Conservation (phyloP, 2,113 vertebrate species). For the Tamias sibiricus region DNA sequence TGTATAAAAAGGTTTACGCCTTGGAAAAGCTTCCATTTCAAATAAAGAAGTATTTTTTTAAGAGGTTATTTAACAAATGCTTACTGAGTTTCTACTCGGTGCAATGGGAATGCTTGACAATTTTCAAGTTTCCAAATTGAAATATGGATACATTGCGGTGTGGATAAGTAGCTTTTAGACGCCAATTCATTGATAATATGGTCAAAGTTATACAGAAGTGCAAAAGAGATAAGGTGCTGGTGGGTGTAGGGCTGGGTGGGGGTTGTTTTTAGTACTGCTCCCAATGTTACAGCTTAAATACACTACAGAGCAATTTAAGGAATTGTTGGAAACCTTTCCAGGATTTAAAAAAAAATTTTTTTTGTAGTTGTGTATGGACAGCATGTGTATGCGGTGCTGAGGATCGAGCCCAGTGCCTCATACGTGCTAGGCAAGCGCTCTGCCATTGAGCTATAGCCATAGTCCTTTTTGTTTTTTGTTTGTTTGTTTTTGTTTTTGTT, state of each 20-base stretch:
- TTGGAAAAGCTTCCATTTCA: slow-evolving; percentile 12
- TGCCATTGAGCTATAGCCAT: too few species aligned
- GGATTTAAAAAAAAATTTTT: too few species aligned
- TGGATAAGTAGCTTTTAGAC: neutral
- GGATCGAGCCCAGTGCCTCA: too few species aligned
- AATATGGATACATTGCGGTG: neutral
- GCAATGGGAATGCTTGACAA: neutral
- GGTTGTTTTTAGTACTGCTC: neutral
- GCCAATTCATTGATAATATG: neutral
- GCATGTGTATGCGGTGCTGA: too few species aligned
- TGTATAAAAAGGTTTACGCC: neutral
- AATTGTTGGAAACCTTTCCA: neutral
- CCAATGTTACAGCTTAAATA: neutral
- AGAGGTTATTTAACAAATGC: neutral
- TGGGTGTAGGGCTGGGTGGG: rapidly evolving
- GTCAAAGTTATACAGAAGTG: neutral
- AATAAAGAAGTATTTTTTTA: neutral
- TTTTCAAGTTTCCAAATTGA: neutral
- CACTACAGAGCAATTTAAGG: neutral
- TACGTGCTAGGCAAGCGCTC: too few species aligned
- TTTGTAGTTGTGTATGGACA: too few species aligned
- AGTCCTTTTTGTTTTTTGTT: too few species aligned
- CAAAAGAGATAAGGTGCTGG: neutral
- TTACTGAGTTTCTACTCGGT: neutral
- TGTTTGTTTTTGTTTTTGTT: too few species aligned